These are phyloP conservation scores for Lottia gigantea DNA, from an alignment of 2,888 invertebrate genomes.

Conservation along the genomic window DNA sequence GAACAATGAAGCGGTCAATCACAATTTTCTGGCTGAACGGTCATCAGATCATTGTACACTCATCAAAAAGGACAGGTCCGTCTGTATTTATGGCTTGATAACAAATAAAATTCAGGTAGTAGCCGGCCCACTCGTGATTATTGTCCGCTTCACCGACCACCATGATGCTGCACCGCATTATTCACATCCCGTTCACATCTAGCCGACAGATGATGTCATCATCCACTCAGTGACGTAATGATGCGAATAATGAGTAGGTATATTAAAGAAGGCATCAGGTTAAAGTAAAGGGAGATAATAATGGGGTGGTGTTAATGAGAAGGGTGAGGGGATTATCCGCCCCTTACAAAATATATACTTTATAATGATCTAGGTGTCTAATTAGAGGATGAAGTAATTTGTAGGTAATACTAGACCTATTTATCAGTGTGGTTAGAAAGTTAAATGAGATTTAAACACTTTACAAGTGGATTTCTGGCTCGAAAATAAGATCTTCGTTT, in stretches of 20 bases:
- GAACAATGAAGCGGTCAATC: conserved; percentile 7
- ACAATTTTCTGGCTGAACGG: not conserved
- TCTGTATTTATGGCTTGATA: not conserved
- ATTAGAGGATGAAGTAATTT: too few relatives aligned
- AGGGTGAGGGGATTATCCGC: too few relatives aligned
- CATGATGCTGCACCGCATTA: not conserved
- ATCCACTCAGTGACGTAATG: not conserved
- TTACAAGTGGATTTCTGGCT: too few relatives aligned
- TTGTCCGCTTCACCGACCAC: not conserved
- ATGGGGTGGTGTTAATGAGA: too few relatives aligned
- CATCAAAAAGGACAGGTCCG: conserved; percentile 4
- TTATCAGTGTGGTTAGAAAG: too few relatives aligned
- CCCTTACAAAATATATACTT: too few relatives aligned
- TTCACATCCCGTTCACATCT: not conserved
- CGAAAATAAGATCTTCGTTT: too few relatives aligned
- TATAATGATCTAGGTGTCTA: too few relatives aligned
- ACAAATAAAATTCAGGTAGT: conserved; percentile 7
- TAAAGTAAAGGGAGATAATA: too few relatives aligned
- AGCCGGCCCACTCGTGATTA: not conserved
- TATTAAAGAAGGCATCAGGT: not conserved
- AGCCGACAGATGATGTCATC: conserved; percentile 8
- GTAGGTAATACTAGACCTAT: too few relatives aligned
- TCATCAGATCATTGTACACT: conserved; percentile 1
- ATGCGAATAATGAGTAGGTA: not conserved
- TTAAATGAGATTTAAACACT: too few relatives aligned